phyloP scores from a whole-genome alignment of 2,797 vertebrate species.

The Antrozous pallidus region DNA sequence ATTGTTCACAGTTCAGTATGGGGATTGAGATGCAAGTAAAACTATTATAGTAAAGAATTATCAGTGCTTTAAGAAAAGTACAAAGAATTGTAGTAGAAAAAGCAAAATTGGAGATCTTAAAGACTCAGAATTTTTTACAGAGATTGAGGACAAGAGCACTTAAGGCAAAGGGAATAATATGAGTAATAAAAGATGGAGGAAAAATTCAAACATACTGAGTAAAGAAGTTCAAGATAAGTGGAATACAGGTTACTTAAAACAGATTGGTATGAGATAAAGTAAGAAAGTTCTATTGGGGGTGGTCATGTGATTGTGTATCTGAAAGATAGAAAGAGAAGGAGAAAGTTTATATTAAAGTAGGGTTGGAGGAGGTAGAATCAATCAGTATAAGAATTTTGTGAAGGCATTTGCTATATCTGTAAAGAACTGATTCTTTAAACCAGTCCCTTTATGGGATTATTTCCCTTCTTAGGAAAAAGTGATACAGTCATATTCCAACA shows the following conservation, averaged over 20 bases:
- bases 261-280: neutral
- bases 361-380: neutral
- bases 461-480: neutral
- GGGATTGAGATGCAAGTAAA: neutral
- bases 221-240: neutral
- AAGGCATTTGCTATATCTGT: neutral
- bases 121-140: neutral
- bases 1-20: neutral
- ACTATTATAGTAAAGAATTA: neutral
- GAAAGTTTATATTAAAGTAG: neutral
- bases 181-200: neutral
- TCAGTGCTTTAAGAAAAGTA: neutral
- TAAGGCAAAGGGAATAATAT: neutral
- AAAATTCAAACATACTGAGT: neutral
- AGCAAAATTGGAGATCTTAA: neutral
- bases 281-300: neutral
- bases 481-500: neutral
- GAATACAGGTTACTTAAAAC: neutral
- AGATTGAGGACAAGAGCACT: neutral
- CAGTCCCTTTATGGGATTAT: neutral
- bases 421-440: neutral
- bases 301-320: neutral
- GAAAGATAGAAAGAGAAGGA: neutral
- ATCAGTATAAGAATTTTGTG: neutral
- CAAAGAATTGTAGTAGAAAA: neutral